Conservation (phyloP, 2,888 invertebrate genomes). For the Crocallis elinguaria region DNA sequence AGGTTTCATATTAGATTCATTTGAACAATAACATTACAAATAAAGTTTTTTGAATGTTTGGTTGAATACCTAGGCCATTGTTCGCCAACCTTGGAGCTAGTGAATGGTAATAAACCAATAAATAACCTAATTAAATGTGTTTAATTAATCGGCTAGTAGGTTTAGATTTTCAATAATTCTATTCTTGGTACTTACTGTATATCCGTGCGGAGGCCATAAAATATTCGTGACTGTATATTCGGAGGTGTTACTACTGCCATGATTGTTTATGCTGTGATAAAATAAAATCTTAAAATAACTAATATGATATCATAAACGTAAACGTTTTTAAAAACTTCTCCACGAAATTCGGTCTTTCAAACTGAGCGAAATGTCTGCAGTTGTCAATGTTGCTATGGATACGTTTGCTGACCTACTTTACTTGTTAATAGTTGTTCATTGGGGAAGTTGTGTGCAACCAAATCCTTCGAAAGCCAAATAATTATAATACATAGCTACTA, state of each 20-base stretch:
- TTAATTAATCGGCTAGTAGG: conserved; percentile 6
- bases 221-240: conserved; percentile 84
- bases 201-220: conserved; percentile 87
- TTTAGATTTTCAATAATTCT: not conserved
- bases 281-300: conserved; percentile 45
- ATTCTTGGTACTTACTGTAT: conserved; percentile 69
- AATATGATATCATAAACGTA: conserved; percentile 37
- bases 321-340: conserved; percentile 37
- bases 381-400: conserved; percentile 32
- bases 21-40: not conserved
- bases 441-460: not conserved
- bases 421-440: conserved; percentile 9
- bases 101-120: conserved; percentile 1
- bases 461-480: no score
- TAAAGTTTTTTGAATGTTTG: not conserved
- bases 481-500: no score
- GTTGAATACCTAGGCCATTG: conserved; percentile 3
- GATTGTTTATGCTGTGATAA: conserved; percentile 34
- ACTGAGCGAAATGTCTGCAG: conserved; percentile 13
- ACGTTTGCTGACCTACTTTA: conserved; percentile 28
- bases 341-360: conserved; percentile 27
- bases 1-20: not conserved
- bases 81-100: conserved; percentile 12
- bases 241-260: conserved; percentile 73
- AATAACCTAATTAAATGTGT: not conserved